Conservation (phyloP, 2,888 invertebrate genomes). For the Rosalia funebris region DNA sequence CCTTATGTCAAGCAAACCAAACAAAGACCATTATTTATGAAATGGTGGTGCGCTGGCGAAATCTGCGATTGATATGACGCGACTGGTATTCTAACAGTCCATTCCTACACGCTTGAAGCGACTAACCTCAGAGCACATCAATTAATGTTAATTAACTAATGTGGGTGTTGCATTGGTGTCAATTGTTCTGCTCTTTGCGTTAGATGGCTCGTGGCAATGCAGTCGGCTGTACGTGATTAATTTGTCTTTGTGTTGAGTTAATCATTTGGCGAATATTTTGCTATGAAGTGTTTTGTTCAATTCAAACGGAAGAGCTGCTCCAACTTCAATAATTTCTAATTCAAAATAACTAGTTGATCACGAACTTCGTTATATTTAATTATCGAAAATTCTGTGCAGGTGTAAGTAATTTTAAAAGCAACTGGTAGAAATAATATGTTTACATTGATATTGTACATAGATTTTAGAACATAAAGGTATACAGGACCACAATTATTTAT, state of each 20-base stretch:
- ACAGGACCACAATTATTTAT: no score
- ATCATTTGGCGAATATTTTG: no score
- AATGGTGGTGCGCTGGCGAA: slow-evolving; percentile 10
- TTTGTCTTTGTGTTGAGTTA: background rate
- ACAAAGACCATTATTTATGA: slow-evolving; percentile 28
- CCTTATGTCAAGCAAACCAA: slow-evolving; percentile 17
- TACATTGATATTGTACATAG: no score
- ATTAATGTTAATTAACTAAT: slow-evolving; percentile 37
- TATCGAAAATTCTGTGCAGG: background rate
- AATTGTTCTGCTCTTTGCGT: slow-evolving; percentile 14
- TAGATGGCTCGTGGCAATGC: background rate
- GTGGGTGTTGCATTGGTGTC: slow-evolving; percentile 27
- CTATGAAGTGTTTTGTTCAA: no score
- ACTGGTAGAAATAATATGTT: background rate
- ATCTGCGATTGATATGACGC: slow-evolving; percentile 19
- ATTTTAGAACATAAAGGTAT: background rate
- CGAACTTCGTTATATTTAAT: no score
- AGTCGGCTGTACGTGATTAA: background rate
- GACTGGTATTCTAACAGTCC: slow-evolving; percentile 5
- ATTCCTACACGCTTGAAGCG: slow-evolving; percentile 12
- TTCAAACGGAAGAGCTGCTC: no score
- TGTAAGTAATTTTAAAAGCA: background rate
- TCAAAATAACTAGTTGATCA: no score
- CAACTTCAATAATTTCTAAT: no score
- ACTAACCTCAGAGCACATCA: slow-evolving; percentile 32